phyloP scores from a whole-genome alignment of 2,888 invertebrate species.

The Eristalis tenax region DNA sequence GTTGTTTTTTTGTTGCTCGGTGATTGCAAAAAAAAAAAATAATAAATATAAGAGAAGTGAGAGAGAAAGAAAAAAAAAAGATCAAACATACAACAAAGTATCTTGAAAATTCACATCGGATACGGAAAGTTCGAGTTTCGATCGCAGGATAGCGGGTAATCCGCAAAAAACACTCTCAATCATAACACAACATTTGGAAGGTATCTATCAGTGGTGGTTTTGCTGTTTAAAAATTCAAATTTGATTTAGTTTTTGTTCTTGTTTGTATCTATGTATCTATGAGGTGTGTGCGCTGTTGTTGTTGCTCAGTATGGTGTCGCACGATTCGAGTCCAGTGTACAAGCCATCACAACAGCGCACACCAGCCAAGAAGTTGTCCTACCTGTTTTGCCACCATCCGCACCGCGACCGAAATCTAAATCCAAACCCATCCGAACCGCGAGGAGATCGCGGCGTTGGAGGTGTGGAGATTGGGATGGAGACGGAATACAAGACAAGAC shows the following conservation, averaged over 20 bases:
- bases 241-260: not conserved
- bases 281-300: constrained; percentile 40
- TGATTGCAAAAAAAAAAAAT: not conserved
- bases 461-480: not conserved
- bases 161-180: constrained; percentile 63
- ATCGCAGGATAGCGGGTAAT: constrained; percentile 69
- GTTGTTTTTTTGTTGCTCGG: constrained; percentile 3
- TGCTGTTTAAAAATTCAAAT: not conserved
- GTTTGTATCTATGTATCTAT: constrained; percentile 24
- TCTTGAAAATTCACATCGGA: not conserved
- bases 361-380: constrained; percentile 66
- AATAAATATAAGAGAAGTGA: not conserved
- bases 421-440: constrained; percentile 53
- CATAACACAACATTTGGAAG: constrained; percentile 69
- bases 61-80: not conserved
- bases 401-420: constrained; percentile 69
- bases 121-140: constrained; percentile 7
- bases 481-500: not conserved
- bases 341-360: not conserved
- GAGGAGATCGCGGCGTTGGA: not conserved
- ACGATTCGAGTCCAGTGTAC: constrained; percentile 30
- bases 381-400: constrained; percentile 67
- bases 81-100: constrained; percentile 46
- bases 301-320: constrained; percentile 54
- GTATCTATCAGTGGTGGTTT: constrained; percentile 25